Evolutionary conservation across 1,140 invertebrate species (phyloP), one percentile per base, ranked within the genome.

Genomic region (Drosophila asahinai): DNA sequence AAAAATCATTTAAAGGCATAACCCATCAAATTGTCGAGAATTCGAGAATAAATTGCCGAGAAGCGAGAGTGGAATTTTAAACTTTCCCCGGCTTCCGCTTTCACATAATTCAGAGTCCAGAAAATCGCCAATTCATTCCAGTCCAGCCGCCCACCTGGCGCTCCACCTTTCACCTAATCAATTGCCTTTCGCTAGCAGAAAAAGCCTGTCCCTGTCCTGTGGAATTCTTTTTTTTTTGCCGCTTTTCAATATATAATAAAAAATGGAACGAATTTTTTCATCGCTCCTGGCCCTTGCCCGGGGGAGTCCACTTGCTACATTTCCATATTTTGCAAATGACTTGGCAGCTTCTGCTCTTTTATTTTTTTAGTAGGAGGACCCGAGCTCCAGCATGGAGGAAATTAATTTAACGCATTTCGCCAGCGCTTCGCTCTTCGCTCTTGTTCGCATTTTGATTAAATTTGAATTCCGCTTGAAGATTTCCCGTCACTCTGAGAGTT

Each of bases 321-420:
- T 81, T 84, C 66, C 81, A 84, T 84, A 84, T 84, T 84, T 75
- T 49, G 42, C 72, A 77, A 72, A 72, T 83, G 81, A 83, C 81
- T 79, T 48, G 58, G 81, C 77, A 80, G 47, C 33, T 75, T 47
- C 12, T 55, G 33, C 7, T 30, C 27, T 30, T 6, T 30, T 2
- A 11, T 3, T 30, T 27, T 22, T 27, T 22, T 25, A 2, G 17
- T 12, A 27, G 25, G n/a, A 27, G 25, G 19, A 9, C 6, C 15
- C 5, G 6, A 62, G 54, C 78, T 70, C 49, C 45, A 65, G n/a
- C 58, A 27, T 19, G 48, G 27, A 81, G 55, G 62, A 86, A 76
- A 82, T 81, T 74, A 66, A 79, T 86, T 79, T 73, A 79, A 55
- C 47, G 38, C 48, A 45, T 67, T 65, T 78, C 51, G n/a, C 27